A percentile compares a stretch with the other conserved stretches of the same genome.
phyloP scores from a whole-genome alignment of 2,797 vertebrate genomes.

The Pelochelys cantorii region DNA sequence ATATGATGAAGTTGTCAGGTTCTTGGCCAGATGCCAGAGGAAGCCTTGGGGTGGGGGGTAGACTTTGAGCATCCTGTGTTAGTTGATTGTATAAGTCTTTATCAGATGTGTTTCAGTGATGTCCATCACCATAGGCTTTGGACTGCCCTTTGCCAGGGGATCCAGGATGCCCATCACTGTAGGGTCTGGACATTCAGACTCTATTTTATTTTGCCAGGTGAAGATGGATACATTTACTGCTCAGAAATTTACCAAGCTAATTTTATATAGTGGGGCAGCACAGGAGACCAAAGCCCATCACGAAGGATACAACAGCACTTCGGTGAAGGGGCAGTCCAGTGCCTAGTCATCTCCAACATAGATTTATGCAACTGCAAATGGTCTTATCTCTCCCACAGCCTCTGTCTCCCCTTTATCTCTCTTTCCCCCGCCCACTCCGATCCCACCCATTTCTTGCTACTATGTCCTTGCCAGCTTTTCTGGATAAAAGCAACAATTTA shows the following conservation, averaged over 20 bases:
- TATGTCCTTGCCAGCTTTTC: neutral
- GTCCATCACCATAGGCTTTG: neutral
- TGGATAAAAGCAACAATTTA: slow-evolving; percentile 14
- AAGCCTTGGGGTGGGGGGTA: neutral
- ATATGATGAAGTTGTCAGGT: neutral
- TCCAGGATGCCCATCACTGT: neutral
- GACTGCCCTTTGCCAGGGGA: neutral
- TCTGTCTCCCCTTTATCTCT: neutral
- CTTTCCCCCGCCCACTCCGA: neutral
- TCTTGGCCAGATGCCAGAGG: neutral
- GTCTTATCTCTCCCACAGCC: neutral
- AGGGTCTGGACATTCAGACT: neutral
- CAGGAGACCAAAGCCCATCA: neutral
- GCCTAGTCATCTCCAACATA: neutral
- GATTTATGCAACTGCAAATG: neutral
- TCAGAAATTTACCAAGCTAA: neutral
- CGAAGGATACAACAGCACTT: neutral
- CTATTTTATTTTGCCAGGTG: neutral
- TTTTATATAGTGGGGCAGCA: neutral
- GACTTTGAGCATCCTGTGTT: neutral
- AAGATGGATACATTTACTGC: neutral
- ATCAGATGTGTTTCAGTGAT: neutral
- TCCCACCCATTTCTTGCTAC: neutral
- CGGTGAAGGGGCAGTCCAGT: neutral
- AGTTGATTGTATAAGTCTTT: neutral